These are phyloP conservation scores for Drosophila parabipectinata DNA, from an alignment of 1,140 invertebrate species.

Conservation along the genomic window DNA sequence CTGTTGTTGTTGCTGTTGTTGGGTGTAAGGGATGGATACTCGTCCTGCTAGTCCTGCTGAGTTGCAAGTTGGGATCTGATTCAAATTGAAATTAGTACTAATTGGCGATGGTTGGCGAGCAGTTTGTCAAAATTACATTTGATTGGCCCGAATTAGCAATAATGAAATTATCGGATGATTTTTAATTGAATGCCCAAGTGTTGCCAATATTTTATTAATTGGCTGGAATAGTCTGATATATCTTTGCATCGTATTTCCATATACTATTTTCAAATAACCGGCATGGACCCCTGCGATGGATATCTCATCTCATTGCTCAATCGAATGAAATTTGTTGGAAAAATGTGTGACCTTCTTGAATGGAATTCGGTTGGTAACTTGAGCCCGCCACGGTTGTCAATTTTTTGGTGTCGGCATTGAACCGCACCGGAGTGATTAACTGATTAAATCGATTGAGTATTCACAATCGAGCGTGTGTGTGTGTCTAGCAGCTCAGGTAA, in stretches of 20 bases:
- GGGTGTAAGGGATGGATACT: slow-evolving; percentile 23
- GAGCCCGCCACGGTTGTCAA: slow-evolving; percentile 8
- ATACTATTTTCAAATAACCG: background rate
- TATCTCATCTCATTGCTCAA: background rate
- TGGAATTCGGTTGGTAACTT: slow-evolving; percentile 2
- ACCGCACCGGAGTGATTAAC: slow-evolving; percentile 24
- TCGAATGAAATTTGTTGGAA: background rate
- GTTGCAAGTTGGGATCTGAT: slow-evolving; percentile 29
- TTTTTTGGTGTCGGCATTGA: slow-evolving; percentile 8
- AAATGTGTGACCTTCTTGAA: slow-evolving; percentile 9
- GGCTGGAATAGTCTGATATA: background rate
- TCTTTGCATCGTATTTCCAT: too few relatives aligned
- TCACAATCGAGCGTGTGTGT: slow-evolving; percentile 37
- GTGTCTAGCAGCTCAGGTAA: slow-evolving; percentile 32
- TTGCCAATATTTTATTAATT: slow-evolving; percentile 9
- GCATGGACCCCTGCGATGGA: background rate
- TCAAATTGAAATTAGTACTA: slow-evolving; percentile 37
- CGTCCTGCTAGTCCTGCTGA: slow-evolving; percentile 3
- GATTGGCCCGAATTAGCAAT: slow-evolving; percentile 28
- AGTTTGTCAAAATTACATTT: slow-evolving; percentile 33
- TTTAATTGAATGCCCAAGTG: slow-evolving; percentile 7
- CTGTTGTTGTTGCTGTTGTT: background rate
- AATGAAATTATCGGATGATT: background rate
- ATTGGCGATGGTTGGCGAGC: slow-evolving; percentile 27
- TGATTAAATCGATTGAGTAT: slow-evolving; percentile 20